Evolutionary conservation across 2,113 vertebrate species (phyloP).

Genomic region (Hepsetus odoe): DNA sequence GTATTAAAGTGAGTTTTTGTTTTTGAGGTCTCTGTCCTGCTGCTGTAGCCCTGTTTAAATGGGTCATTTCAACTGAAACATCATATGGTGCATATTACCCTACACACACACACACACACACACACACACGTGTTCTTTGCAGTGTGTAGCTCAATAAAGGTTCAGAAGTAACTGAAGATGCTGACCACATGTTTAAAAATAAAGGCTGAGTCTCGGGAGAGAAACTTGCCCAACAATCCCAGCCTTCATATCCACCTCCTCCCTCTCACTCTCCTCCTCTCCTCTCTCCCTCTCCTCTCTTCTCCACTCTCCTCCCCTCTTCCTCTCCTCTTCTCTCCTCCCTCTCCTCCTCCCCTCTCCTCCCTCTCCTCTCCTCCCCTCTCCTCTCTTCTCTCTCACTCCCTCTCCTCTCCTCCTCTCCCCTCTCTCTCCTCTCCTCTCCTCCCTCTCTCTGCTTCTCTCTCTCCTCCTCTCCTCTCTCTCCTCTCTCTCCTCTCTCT

Average conservation of each 20-base stretch:
- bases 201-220: conserved; percentile 76
- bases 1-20: not conserved
- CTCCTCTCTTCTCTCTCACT: not conserved
- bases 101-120: conserved; percentile 44
- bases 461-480: no score
- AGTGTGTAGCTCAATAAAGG: conserved; percentile 76
- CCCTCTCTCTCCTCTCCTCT: not conserved
- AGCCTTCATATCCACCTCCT: conserved; percentile 73
- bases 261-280: conserved; percentile 66
- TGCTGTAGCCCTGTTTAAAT: conserved; percentile 12
- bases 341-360: conserved; percentile 60
- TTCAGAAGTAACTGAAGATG: conserved; percentile 78
- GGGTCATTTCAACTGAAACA: conserved; percentile 22
- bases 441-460: no score
- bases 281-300: conserved; percentile 21
- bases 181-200: conserved; percentile 81
- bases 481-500: no score
- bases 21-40: not conserved
- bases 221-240: conserved; percentile 76
- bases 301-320: not conserved
- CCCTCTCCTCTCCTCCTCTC: not conserved
- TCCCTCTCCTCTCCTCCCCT: not conserved
- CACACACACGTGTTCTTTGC: conserved; percentile 52
- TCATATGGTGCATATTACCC: conserved; percentile 53
- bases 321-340: conserved; percentile 60